phyloP scores from a whole-genome alignment of 2,888 invertebrate genomes.

The Copidosoma aretas region DNA sequence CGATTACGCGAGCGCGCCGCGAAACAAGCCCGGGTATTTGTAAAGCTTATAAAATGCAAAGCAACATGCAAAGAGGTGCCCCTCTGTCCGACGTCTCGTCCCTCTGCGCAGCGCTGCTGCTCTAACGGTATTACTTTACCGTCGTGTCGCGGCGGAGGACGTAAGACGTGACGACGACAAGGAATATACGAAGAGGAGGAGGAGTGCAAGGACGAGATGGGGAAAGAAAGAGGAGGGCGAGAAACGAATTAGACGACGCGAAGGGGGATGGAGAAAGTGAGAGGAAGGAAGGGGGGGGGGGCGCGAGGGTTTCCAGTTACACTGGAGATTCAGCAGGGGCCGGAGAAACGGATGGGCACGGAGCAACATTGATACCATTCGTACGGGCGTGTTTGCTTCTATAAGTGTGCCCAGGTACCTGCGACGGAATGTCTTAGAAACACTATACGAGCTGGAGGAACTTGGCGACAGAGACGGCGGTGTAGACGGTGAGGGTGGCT shows the following conservation, averaged over 20 bases:
- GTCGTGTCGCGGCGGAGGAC: constrained; percentile 38
- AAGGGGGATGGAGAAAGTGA: constrained; percentile 9
- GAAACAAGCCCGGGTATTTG: background rate
- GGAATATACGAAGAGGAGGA: constrained; percentile 4
- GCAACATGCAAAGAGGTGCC: background rate
- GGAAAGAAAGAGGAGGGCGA: constrained; percentile 38
- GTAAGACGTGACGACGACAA: too few species aligned
- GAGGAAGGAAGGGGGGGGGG: constrained; percentile 1
- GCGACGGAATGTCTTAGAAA: constrained; percentile 48
- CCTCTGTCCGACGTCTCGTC: constrained; percentile 3
- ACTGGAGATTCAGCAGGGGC: constrained; percentile 43
- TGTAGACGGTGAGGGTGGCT: constrained; percentile 37
- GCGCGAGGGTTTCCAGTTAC: constrained; percentile 54
- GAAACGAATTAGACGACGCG: constrained; percentile 56
- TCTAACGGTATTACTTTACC: constrained; percentile 52
- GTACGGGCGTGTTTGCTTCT: constrained; percentile 43
- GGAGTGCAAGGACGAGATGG: constrained; percentile 28
- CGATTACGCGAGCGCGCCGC: background rate
- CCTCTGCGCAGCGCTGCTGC: background rate
- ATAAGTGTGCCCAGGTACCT: constrained; percentile 9
- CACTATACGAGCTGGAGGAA: constrained; percentile 43
- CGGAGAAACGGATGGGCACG: constrained; percentile 47
- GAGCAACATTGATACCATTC: constrained; percentile 48
- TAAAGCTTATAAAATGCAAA: constrained; percentile 30
- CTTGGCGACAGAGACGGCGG: constrained; percentile 4